Evolutionary conservation across 1,140 invertebrate species (phyloP).

Genomic region (Drosophila triauraria): DNA sequence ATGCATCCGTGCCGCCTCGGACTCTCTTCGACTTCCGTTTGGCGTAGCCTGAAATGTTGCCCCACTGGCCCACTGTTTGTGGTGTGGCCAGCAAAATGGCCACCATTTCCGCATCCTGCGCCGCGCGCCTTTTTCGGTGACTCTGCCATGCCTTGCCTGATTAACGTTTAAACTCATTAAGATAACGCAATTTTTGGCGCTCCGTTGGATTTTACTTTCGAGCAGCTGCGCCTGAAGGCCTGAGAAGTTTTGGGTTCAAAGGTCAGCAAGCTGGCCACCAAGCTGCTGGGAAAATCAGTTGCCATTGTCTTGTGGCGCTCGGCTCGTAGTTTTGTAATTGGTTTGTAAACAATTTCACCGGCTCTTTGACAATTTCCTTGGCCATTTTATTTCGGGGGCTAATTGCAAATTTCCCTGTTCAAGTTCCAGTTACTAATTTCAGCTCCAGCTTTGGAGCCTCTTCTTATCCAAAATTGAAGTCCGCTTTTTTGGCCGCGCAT

Average conservation of each 20-base stretch:
- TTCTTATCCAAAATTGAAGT: constrained; percentile 63
- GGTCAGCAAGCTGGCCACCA: constrained; percentile 56
- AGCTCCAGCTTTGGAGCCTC: constrained; percentile 24
- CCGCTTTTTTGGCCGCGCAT: constrained; percentile 18
- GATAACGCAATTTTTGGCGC: constrained; percentile 81
- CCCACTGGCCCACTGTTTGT: constrained; percentile 58
- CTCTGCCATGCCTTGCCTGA: constrained; percentile 52
- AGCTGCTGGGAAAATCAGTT: constrained; percentile 61
- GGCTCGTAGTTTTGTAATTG: constrained; percentile 63
- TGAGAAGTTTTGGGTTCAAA: constrained; percentile 45
- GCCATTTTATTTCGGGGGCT: constrained; percentile 60
- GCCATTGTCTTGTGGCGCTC: constrained; percentile 63
- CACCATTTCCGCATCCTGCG: constrained; percentile 58
- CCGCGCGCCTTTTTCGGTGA: neutral
- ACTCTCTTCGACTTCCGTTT: constrained; percentile 57
- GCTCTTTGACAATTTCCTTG: constrained; percentile 70
- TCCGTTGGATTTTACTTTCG: constrained; percentile 68
- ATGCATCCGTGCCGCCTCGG: constrained; percentile 73
- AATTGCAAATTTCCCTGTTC: constrained; percentile 56
- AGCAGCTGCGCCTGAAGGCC: constrained; percentile 53
- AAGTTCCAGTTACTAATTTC: constrained; percentile 15
- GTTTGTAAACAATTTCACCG: constrained; percentile 77
- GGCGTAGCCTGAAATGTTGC: constrained; percentile 33
- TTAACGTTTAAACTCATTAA: constrained; percentile 84
- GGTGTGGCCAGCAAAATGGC: constrained; percentile 63